Base-by-base conservation (phyloP, 2,797 vertebrate genomes). In the Halcyon badia region DNA sequence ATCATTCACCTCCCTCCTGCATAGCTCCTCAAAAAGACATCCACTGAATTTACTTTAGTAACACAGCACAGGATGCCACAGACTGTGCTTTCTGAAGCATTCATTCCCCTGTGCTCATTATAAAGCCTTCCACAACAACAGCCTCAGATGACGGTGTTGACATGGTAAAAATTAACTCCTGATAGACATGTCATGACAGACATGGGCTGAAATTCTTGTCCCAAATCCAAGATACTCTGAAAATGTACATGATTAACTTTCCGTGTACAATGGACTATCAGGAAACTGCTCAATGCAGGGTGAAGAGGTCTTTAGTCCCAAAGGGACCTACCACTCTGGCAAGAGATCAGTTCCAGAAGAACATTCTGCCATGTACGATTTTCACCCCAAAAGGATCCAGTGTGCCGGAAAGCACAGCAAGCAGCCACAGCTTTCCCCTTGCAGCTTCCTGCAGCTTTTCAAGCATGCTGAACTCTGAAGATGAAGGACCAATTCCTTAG, bases 331-430 rank as follows among this genome's bases (percentile, higher is more conserved):
- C 31, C n/a, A 62, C 41, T 58, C 37, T 28, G 28, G 35, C 2
- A 9, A 87, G 41, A 69, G 22, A 48, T 20, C 24, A 28, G 33
- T 44, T 42, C 41, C 6, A 2, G 28, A 73, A 73, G 42, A 76
- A 77, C 0, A 0, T 56, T 60, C 79, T 77, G 46, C 39, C 42
- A 28, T 10, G 3, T 17, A 21, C 0, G 0, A 14, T 33, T 64
- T 75, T 57, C 25, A 76, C 17, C 51, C 31, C 37, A n/a, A 65
- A 79, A 31, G 19, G 31, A 31, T 71, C 28, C 65, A 33, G 17
- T 4, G 16, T 4, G 6, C 39, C 52, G 71, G 65, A 66, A 83
- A 81, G 33, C 42, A 33, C 10, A n/a, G 35, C 20, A 69, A 81
- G 30, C 48, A 77, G 48, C n/a, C 39, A 44, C 42, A 69, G 70